Evolutionary conservation across 2,888 invertebrate species (phyloP).

Genomic region (Tetropium fuscum): DNA sequence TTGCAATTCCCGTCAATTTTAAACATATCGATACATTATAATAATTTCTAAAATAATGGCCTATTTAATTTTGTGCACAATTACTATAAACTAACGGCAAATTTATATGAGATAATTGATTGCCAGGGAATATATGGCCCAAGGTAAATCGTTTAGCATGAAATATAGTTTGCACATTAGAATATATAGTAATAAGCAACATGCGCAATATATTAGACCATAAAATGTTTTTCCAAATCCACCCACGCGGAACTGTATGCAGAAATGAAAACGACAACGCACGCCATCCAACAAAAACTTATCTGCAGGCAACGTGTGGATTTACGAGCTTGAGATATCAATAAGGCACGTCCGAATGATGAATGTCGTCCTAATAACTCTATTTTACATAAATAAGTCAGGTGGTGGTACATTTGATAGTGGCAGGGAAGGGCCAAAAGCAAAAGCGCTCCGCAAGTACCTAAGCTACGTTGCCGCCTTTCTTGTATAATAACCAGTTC

Average conservation of each 20-base stretch:
- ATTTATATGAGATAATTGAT: constrained; percentile 26
- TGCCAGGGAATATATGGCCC: constrained; percentile 27
- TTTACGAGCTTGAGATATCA: constrained; percentile 55
- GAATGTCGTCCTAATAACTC: constrained; percentile 56
- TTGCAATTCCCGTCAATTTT: constrained; percentile 31
- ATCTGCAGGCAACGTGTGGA: constrained; percentile 45
- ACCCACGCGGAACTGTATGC: constrained; percentile 49
- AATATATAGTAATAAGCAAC: constrained; percentile 35
- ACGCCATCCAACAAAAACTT: constrained; percentile 42
- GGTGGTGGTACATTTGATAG: constrained; percentile 43
- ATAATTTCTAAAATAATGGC: constrained; percentile 36
- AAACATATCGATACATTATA: constrained; percentile 31
- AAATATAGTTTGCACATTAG: constrained; percentile 33
- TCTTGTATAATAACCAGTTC: constrained; percentile 55
- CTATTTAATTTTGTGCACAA: constrained; percentile 1
- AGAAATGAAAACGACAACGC: constrained; percentile 45
- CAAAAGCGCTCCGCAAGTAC: constrained; percentile 32
- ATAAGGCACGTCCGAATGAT: constrained; percentile 56
- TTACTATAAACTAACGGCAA: constrained; percentile 17
- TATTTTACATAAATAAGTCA: constrained; percentile 37
- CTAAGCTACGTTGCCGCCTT: constrained; percentile 44
- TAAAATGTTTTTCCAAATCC: constrained; percentile 40
- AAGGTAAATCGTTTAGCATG: constrained; percentile 28
- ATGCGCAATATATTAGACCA: constrained; percentile 35
- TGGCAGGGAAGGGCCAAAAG: constrained; percentile 40